Percentiles rank a stretch among this genome's conserved stretches.
Conservation (phyloP, 64 coral and sea anemone genomes). For the Montipora efflorescens region DNA sequence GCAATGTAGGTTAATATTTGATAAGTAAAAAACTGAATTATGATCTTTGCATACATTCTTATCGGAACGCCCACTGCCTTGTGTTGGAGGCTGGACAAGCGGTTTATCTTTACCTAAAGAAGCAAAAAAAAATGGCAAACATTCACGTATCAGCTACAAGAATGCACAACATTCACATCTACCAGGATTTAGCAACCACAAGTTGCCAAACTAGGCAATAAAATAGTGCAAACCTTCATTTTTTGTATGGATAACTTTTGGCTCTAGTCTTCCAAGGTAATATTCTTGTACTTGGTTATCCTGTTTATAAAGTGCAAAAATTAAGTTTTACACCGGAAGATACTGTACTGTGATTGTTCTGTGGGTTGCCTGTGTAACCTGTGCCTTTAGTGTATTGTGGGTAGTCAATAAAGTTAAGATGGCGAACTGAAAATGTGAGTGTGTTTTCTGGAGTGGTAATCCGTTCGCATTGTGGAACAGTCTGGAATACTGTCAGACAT, state of each 20-base stretch:
- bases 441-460: no score
- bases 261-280: constrained; percentile 53
- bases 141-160: neutral
- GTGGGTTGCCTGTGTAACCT: no score
- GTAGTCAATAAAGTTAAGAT: no score
- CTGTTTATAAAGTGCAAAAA: neutral
- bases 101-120: constrained; percentile 43
- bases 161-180: no score
- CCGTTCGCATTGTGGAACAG: no score
- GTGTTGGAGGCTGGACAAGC: constrained; percentile 20
- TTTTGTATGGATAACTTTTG: neutral
- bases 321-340: no score
- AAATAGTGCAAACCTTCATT: neutral
- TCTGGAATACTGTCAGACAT: no score
- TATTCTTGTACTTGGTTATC: constrained; percentile 54
- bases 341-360: no score
- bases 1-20: no score
- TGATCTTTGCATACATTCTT: neutral
- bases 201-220: neutral
- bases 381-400: no score
- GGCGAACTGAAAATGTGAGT: no score
- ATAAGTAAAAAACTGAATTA: neutral
- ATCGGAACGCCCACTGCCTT: neutral
- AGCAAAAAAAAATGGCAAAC: neutral
- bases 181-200: neutral